Base-by-base conservation (phyloP, 2,113 vertebrate species). In the Mellivora capensis region DNA sequence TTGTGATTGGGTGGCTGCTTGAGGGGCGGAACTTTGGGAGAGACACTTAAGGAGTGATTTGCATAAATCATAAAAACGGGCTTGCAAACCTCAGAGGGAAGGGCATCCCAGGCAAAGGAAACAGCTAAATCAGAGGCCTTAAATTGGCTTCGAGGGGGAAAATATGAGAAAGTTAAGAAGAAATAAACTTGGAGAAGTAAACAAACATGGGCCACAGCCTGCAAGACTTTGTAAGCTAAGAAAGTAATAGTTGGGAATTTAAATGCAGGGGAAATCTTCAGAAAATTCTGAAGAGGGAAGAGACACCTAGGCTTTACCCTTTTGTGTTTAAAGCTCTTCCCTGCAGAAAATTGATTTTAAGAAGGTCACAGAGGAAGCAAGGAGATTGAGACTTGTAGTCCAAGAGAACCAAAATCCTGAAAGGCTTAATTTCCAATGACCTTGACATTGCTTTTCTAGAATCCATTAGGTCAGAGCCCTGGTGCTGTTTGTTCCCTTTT, bases 351-450 rank as follows among this genome's bases (percentile, higher is more conserved):
- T 54, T 39, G n/a, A 72, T 77, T 74, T 88, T 93, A 87, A 71
- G 54, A 27, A 93, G 29, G 59, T 54, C 74, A 94, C 72, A 93
- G 57, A 57, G 76, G 37, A 93, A 83, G 37, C 54, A 88, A 7
- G 29, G 27, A 89, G 39, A 90, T 64, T 79, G 37, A 42, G 23
- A 91, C 2, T 52, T 71, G 17, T 80, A 87, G 15, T 49, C 34
- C 54, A 49, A 14, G 57, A 71, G 57, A 90, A 44, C 86, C 13
- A 74, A 37, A 67, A 31, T 62, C 71, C 21, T 67, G 54, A 67
- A 76, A 96, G 31, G 62, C 23, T 76, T 95, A 71, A 83, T 91
- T 82, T 72, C 82, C 44, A 49, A 37, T 94, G 59, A 97, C 61
- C 83, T 89, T 91, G 64, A 72, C 67, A 44, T 72, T 94, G 34